Evolutionary conservation across 2,888 invertebrate species (phyloP), one percentile per base, ranked within the genome.

Genomic region (Patella ulyssiponensis): DNA sequence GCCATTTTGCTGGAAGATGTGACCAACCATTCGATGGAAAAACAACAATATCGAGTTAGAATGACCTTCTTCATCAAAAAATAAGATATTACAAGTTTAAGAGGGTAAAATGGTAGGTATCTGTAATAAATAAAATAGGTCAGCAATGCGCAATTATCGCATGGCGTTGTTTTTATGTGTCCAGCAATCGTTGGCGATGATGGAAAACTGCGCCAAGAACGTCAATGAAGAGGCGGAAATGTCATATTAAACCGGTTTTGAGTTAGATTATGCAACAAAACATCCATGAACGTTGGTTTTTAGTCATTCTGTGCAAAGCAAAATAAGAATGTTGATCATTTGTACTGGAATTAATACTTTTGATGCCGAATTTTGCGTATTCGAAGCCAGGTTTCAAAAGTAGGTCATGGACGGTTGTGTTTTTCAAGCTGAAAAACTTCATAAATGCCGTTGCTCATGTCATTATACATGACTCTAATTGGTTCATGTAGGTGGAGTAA

Each of bases 1-100:
- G 64, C 64, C 64, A 64, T 64, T 64, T 64, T 64, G 64, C 64
- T 64, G 64, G 64, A 64, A 64, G 64, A 64, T 23, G 64, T 64
- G 20, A 64, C 23, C 64, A 64, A 64, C 64, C 20, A 23, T 64
- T 23, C 12, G 23, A 23, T 20, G 64, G 20, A 64, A 64, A 64
- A 64, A 23, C 9, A 20, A 64, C 20, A 64, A 64, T 64, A 64
- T 64, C 20, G 11, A 20, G 20, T 23, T 64, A 64, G 23, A 64
- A 64, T 64, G 64, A 64, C n/a, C 64, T 64, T 64, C 23, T 23
- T 12, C 64, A 12, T 15, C 20, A 23, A 23, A 64, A 64, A 23
- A 23, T 11, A 64, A 64, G 64, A 64, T 23, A 64, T 11, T 23
- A 23, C 64, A 64, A 23, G 12, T 23, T 64, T 64, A 20, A 20